Evolutionary conservation across 2,888 invertebrate species (phyloP), one percentile per base, ranked within the genome.

Genomic region (Syrphus vitripennis): DNA sequence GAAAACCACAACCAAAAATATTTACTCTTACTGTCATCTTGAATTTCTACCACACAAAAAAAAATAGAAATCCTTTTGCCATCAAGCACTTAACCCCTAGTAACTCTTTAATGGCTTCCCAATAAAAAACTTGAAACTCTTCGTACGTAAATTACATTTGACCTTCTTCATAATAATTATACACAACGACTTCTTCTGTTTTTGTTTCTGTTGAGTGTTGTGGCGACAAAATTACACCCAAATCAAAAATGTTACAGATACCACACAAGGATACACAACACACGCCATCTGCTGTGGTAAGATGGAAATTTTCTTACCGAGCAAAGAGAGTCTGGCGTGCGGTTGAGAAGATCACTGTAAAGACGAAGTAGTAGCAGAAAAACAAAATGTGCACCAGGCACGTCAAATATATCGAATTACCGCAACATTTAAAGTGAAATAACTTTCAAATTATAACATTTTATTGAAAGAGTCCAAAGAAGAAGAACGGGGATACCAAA

Each of bases 371-470:
- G 19, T 2, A 31, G 6, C 9, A 12, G 48, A 45, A 21, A 10
- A 40, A 45, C 48, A 61, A 61, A 75, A 76, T 76, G 77, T 82
- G 82, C 86, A 86, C 59, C 86, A 74, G 65, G 21, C 82, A 81
- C 82, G 74, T 82, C 82, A 78, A 77, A 86, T 57, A 29, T 72
- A 82, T 86, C 78, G 82, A 82, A 86, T 86, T 86, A 82, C 82
- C 63, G 42, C 42, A 74, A 78, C 82, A 77, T 86, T 86, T 82
- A 78, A 82, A 69, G 42, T 57, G 74, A 78, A 86, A 86, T 86
- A 74, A 86, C 86, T 86, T 86, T 86, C 81, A 82, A 86, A 86
- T 86, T 76, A 70, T 69, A 82, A 86, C 77, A 82, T 72, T 71
- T 81, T 48, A 76, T 71, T 81, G 70, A 55, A 10, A n/a, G n/a